Base-by-base conservation (phyloP, 2,797 vertebrate genomes). In the Octomys mimax region DNA sequence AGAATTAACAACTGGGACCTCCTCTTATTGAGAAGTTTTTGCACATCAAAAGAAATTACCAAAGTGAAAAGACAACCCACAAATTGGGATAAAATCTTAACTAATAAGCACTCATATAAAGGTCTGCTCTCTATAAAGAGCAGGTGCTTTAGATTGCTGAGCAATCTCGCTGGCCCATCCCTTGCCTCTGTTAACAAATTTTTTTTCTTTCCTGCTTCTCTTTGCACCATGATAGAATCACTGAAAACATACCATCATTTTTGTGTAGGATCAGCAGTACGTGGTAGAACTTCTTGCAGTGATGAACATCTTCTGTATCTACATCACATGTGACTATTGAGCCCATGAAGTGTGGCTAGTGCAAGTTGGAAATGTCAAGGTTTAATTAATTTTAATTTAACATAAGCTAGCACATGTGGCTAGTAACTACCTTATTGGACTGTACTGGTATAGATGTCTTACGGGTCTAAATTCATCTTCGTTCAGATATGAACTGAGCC, bases 351-450 rank as follows among this genome's bases (percentile, higher is more conserved):
- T 46, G 9, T 64, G 39, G 66, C 42, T 71, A 49, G 24, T 82
- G 21, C 54, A 85, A 33, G 36, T 82, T 24, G 14, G 13, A 79
- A 52, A 39, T 84, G 79, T 92, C 52, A 57, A n/a, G 28, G 75
- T 94, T 92, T 46, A 62, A 57, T 92, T 85, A 11, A 13, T 82
- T 94, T 75, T 62, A 75, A 64, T 78, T 82, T 78, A 39, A 33
- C 28, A 49, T 75, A 36, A 84, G 90, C 42, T 12, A 75, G 33
- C 28, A 59, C 0, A 6, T 57, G n/a, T 86, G 62, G 8, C 71
- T 61, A 82, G 42, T 31, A 73, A 54, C 57, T 70, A 21, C 33
- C 42, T 87, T 88, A 78, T 1, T 26, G 52, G 62, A 57, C 8
- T 39, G 19, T 36, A 5, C 54, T 46, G 57, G 68, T 70, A 28